Conservation (phyloP, 2,888 invertebrate species). For the Malachius bipustulatus region DNA sequence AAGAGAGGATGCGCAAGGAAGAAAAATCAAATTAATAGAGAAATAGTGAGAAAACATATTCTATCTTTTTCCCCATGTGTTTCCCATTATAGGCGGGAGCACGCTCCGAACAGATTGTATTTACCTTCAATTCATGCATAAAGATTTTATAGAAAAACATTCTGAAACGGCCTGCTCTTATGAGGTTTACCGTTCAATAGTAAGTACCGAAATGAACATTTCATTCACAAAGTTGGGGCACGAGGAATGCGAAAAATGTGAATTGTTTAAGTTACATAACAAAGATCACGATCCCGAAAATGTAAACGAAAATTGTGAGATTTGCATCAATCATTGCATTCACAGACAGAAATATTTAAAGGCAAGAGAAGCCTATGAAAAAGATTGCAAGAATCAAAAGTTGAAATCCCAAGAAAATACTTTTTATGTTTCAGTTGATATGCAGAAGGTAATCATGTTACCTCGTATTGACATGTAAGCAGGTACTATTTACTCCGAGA, state of each 20-base stretch:
- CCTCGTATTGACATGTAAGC: constrained; percentile 11
- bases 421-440: constrained; percentile 12
- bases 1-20: too few species aligned
- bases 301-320: constrained; percentile 4
- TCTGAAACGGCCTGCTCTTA: too few species aligned
- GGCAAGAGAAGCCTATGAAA: constrained; percentile 6
- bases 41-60: constrained; percentile 13
- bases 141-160: too few species aligned
- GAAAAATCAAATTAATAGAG: constrained; percentile 1
- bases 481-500: constrained; percentile 12
- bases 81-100: constrained; percentile 18
- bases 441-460: constrained; percentile 12
- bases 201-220: background rate
- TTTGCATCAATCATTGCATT: background rate
- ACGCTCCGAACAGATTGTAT: constrained; percentile 17
- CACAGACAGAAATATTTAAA: background rate
- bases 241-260: constrained; percentile 5
- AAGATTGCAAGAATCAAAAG: constrained; percentile 9
- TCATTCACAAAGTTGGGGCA: background rate
- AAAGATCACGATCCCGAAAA: background rate
- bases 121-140: too few species aligned
- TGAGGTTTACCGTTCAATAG: background rate
- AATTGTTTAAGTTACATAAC: constrained; percentile 5
- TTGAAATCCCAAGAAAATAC: too few species aligned
- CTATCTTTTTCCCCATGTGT: constrained; percentile 14